Percentiles rank a stretch among this genome's conserved stretches.
Conservation (phyloP, 2,888 invertebrate genomes). For the Stenodera caucasica region DNA sequence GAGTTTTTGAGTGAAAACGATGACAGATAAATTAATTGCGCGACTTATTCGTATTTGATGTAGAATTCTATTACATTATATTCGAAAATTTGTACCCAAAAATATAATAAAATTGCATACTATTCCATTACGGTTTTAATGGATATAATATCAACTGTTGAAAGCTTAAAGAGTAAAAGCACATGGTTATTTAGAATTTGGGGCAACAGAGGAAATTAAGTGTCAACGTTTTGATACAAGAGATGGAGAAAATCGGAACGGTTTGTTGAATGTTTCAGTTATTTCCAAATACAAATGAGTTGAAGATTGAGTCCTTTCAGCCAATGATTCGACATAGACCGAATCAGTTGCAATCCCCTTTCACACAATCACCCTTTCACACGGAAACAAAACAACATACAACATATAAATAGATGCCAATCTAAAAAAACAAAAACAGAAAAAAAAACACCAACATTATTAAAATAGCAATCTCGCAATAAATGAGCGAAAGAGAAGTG, state of each 20-base stretch:
- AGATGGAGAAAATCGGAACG: conserved; percentile 40
- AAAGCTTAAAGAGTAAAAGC: conserved; percentile 30
- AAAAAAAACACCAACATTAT: neutral
- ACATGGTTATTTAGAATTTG: conserved; percentile 46
- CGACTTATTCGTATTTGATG: neutral
- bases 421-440: neutral
- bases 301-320: conserved; percentile 40
- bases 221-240: conserved; percentile 48
- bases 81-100: neutral
- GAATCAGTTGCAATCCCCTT: neutral
- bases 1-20: neutral
- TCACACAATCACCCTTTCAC: neutral
- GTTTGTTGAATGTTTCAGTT: conserved; percentile 38
- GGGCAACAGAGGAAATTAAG: conserved; percentile 47
- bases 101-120: conserved; percentile 13
- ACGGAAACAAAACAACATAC: neutral
- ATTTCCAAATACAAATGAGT: conserved; percentile 42
- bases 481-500: neutral
- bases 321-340: conserved; percentile 14
- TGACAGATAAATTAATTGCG: conserved; percentile 24
- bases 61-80: neutral
- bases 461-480: too few species aligned
- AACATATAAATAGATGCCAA: neutral
- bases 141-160: conserved; percentile 25
- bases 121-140: conserved; percentile 24